A percentile compares a stretch with the other conserved stretches of the same genome.
Evolutionary conservation across 92 coral and sea anemone species (phyloP).

Genomic region (Porites divaricata): DNA sequence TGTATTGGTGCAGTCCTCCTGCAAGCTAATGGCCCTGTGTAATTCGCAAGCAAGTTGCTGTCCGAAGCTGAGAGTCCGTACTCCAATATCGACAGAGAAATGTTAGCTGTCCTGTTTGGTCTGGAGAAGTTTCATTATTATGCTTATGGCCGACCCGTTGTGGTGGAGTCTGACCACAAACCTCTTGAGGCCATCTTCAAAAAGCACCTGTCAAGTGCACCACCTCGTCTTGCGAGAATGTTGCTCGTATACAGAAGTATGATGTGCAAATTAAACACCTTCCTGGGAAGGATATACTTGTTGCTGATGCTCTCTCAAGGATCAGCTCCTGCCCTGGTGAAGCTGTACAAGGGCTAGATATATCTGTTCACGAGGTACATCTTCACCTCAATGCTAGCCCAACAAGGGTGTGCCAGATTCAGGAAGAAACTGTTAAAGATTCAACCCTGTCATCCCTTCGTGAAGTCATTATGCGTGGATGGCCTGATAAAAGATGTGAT

Average conservation of each 20-base stretch:
- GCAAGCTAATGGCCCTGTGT: conserved; percentile 72
- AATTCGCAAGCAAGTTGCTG: conserved; percentile 52
- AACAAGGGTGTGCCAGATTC: conserved; percentile 49
- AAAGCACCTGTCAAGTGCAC: conserved; percentile 47
- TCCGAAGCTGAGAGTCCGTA: conserved; percentile 62
- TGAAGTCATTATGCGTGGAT: conserved; percentile 52
- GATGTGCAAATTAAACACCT: too few relatives aligned
- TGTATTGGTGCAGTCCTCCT: conserved; percentile 67
- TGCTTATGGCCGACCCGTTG: conserved; percentile 63
- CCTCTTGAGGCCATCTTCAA: conserved; percentile 67
- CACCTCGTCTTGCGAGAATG: conserved; percentile 58
- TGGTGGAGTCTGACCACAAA: conserved; percentile 71
- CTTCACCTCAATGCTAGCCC: conserved; percentile 67
- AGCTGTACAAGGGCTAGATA: conserved; percentile 44
- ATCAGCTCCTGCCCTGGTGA: conserved; percentile 52
- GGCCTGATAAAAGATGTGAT: conserved; percentile 67
- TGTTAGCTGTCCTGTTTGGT: conserved; percentile 69
- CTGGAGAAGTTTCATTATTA: conserved; percentile 66
- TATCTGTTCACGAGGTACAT: conserved; percentile 57
- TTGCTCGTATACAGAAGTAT: conserved; percentile 38
- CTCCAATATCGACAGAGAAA: conserved; percentile 72
- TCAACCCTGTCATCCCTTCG: conserved; percentile 30
- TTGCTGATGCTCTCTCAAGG: conserved; percentile 62
- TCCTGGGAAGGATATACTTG: conserved; percentile 40
- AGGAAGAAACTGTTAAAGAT: conserved; percentile 42